Base-by-base conservation (phyloP, 2,113 vertebrate genomes). In the Eolophus roseicapilla region DNA sequence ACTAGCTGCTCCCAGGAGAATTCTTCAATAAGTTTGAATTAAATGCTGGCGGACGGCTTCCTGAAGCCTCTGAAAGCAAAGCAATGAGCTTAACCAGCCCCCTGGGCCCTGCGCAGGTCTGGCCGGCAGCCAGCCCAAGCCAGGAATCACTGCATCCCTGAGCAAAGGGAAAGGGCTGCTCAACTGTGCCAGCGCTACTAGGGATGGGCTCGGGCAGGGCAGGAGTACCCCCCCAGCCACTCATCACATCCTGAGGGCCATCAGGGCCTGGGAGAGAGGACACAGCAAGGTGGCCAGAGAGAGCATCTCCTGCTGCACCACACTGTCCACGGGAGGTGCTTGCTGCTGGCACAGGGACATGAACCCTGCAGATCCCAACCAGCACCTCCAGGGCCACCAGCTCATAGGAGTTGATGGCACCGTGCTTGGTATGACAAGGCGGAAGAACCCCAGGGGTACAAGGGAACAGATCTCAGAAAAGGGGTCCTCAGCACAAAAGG, bases 21-120 rank as follows among this genome's bases (percentile, higher is more conserved):
- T 90, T 74, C 53, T 68, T 97, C 90, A 97, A 96, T 97, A 85
- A 96, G 86, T 89, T 52, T 77, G 93, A 94, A 95, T 97, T 95
- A 96, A 97, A 88, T 80, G 71, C 7, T 11, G 81, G 88, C 77
- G 12, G 90, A 86, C n/a, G 0, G 84, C 71, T 95, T 93, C 87
- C 79, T 81, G 77, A 94, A 87, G 62, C 92, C 74, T 93, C 90
- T 85, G 90, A 94, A 94, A 94, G 88, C 63, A 82, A 95, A 95
- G 92, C 94, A 86, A 92, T 95, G 95, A 96, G 87, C 92, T 93
- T 97, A 97, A 96, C 1, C 91, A 82, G 92, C 89, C 96, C 95
- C 94, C 37, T 92, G 96, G 95, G 96, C 87, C 84, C 37, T 83
- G 1, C 0, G 52, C 31, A 83, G 93, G 90, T 14, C 93, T 97